Percentiles rank a stretch among this genome's conserved stretches.
Conservation (phyloP, 64 coral and sea anemone species). For the Montipora foliosa region DNA sequence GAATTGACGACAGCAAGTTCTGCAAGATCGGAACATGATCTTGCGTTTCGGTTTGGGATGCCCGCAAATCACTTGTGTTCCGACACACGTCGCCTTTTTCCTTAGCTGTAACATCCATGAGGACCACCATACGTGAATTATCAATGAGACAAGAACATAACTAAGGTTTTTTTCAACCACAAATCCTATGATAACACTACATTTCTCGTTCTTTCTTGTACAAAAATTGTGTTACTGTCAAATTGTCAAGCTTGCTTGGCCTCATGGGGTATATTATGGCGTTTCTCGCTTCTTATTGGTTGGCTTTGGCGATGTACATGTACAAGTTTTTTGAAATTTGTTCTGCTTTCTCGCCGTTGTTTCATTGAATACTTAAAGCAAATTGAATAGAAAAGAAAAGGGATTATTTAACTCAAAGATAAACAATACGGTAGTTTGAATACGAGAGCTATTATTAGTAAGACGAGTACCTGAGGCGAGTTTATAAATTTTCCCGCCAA, state of each 20-base stretch:
- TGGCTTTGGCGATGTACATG: background rate
- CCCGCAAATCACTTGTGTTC: background rate
- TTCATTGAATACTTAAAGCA: no score
- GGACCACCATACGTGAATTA: conserved; percentile 86
- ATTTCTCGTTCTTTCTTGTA: background rate
- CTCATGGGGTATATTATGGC: background rate
- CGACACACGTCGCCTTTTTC: conserved; percentile 45
- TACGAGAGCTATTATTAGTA: no score
- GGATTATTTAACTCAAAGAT: no score
- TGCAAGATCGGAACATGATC: conserved; percentile 15
- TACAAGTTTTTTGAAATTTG: background rate
- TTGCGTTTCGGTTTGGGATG: conserved; percentile 18
- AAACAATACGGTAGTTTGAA: no score
- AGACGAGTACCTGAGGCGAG: no score
- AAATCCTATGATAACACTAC: background rate
- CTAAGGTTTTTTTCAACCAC: background rate
- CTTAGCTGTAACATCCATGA: conserved; percentile 76
- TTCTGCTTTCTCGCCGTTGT: no score
- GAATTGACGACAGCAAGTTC: conserved; percentile 70
- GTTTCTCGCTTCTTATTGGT: conserved; percentile 49
- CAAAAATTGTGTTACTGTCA: conserved; percentile 34
- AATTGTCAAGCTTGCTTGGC: background rate
- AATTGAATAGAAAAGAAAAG: no score
- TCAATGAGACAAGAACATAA: background rate
- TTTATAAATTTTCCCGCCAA: no score